phyloP scores from a whole-genome alignment of 2,113 vertebrate species.

The Pterocles orientalis region DNA sequence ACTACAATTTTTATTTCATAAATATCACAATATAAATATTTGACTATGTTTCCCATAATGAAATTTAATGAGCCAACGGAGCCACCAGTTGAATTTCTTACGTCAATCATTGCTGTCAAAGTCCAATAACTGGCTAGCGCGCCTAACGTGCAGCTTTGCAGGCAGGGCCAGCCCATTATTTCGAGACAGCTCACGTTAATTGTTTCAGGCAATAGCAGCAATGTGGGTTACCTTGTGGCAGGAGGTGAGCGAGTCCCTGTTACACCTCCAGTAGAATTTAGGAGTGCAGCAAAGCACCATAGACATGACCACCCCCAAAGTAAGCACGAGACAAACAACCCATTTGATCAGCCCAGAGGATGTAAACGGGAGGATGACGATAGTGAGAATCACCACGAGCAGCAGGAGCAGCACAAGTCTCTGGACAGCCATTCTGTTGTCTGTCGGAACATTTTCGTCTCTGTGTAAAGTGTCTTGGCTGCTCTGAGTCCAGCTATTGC shows the following conservation, averaged over 20 bases:
- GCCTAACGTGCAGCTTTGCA: not conserved
- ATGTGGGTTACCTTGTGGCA: slow-evolving; percentile 33
- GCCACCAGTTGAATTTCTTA: not conserved
- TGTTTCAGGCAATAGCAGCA: slow-evolving; percentile 52
- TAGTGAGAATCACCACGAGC: slow-evolving; percentile 60
- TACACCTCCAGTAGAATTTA: not conserved
- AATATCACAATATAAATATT: slow-evolving; percentile 14
- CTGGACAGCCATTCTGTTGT: slow-evolving; percentile 42
- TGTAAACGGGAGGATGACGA: slow-evolving; percentile 74
- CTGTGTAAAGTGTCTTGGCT: not conserved
- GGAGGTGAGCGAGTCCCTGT: not conserved
- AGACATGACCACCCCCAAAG: slow-evolving; percentile 67
- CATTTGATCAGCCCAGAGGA: slow-evolving; percentile 66
- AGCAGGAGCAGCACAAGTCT: slow-evolving; percentile 70
- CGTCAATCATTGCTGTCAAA: not conserved
- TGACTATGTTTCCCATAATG: not conserved
- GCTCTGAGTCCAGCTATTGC: not conserved
- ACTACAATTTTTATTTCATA: not conserved
- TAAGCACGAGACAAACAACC: slow-evolving; percentile 56
- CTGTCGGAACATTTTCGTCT: not conserved
- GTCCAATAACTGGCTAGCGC: not conserved
- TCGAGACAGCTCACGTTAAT: fast-evolving
- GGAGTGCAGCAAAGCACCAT: slow-evolving; percentile 69
- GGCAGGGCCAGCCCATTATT: not conserved
- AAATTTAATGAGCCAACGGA: not conserved